Conservation (phyloP, 2,888 invertebrate species). For the Synergus umbraculus region DNA sequence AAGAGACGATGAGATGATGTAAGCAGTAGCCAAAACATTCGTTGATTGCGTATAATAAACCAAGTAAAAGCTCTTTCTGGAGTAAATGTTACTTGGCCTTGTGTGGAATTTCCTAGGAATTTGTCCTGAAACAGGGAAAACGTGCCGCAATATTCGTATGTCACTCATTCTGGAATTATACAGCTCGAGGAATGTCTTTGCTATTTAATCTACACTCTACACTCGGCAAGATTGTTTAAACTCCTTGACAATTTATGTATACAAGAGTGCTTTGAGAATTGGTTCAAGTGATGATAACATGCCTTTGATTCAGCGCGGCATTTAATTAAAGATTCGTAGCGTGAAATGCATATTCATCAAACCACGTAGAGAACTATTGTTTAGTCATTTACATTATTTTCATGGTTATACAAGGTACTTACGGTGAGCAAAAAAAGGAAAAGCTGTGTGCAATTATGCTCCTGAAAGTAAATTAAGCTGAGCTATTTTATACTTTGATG, state of each 20-base stretch:
- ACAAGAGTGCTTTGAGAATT: conserved; percentile 19
- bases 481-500: neutral
- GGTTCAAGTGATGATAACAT: conserved; percentile 14
- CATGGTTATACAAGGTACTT: neutral
- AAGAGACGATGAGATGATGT: neutral
- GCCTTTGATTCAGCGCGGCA: neutral
- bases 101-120: conserved; percentile 36
- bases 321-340: neutral
- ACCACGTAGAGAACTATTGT: neutral
- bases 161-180: conserved; percentile 28
- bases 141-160: conserved; percentile 28
- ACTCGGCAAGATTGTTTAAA: conserved; percentile 33
- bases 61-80: neutral
- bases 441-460: neutral
- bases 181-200: conserved; percentile 29
- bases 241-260: conserved; percentile 26
- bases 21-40: neutral
- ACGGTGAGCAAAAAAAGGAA: neutral
- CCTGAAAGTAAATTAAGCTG: neutral
- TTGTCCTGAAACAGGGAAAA: conserved; percentile 33
- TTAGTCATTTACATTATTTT: neutral
- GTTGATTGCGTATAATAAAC: neutral
- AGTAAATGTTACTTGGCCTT: conserved; percentile 19
- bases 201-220: conserved; percentile 34
- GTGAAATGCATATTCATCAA: neutral